A percentile compares a stretch with the other conserved stretches of the same genome.
phyloP scores from a whole-genome alignment of 2,797 vertebrate genomes.

The Bradypus variegatus region DNA sequence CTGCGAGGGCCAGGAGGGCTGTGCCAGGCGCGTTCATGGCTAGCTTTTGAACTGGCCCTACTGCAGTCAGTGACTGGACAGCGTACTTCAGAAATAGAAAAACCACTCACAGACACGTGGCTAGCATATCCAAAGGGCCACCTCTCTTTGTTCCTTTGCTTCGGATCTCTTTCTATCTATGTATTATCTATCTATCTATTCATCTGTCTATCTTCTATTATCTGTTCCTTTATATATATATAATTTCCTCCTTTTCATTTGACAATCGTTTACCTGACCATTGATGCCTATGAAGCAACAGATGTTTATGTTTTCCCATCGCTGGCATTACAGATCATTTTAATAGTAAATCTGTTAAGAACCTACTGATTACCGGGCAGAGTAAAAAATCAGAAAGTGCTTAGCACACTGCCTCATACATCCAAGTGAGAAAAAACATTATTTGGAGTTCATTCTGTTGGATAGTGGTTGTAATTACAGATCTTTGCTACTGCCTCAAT shows the following conservation, averaged over 20 bases:
- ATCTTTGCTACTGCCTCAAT: conserved; percentile 37
- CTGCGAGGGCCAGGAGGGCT: not conserved
- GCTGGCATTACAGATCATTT: not conserved
- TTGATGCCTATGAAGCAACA: not conserved
- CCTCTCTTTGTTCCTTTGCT: not conserved
- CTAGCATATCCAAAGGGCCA: not conserved
- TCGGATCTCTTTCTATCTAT: not conserved
- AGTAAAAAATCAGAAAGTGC: conserved; percentile 26
- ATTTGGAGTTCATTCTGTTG: conserved; percentile 24
- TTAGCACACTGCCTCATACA: not conserved
- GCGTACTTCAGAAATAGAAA: not conserved
- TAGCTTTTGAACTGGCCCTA: not conserved
- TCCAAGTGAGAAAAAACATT: not conserved
- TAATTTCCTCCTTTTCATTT: not conserved
- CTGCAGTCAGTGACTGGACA: not conserved
- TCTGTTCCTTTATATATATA: not conserved
- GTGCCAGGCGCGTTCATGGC: not conserved
- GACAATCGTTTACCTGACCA: not conserved
- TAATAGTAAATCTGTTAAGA: not conserved
- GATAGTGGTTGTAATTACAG: conserved; percentile 43
- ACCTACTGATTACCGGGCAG: not conserved
- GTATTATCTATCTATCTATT: not conserved
- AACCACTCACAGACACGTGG: not conserved
- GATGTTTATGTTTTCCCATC: not conserved
- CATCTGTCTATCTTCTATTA: not conserved